Conservation (phyloP, 2,888 invertebrate genomes). For the Pasiphila rectangulata region DNA sequence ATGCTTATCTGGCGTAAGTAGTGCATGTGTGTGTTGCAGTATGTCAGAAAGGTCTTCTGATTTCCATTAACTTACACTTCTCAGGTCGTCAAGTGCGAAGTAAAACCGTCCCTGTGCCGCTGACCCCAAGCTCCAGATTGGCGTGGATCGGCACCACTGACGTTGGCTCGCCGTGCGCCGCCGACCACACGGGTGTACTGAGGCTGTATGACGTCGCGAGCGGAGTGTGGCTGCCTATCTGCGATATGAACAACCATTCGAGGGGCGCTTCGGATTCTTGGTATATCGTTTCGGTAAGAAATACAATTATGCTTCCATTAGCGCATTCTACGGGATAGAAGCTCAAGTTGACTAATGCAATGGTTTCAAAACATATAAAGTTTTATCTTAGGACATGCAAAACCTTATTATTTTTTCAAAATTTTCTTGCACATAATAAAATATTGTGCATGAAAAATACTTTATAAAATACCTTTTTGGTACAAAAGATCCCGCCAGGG, state of each 20-base stretch:
- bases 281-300: conserved; percentile 80
- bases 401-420: no score
- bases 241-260: conserved; percentile 85
- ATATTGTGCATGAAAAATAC: no score
- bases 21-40: no score
- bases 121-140: conserved; percentile 84
- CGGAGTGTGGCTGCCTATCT: conserved; percentile 90
- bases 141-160: conserved; percentile 91
- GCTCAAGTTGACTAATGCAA: no score
- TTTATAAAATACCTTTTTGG: no score
- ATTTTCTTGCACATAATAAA: no score
- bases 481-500: no score
- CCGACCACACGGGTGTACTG: conserved; percentile 89
- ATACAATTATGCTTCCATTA: neutral
- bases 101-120: conserved; percentile 80
- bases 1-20: no score
- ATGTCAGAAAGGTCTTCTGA: neutral
- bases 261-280: conserved; percentile 68
- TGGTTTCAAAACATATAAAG: no score
- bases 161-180: conserved; percentile 87
- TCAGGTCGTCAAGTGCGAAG: conserved; percentile 67
- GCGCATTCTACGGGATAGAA: no score
- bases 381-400: no score
- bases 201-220: conserved; percentile 85
- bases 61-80: conserved; percentile 15